Conservation (phyloP, 2,113 vertebrate species). For the Petromus typicus region DNA sequence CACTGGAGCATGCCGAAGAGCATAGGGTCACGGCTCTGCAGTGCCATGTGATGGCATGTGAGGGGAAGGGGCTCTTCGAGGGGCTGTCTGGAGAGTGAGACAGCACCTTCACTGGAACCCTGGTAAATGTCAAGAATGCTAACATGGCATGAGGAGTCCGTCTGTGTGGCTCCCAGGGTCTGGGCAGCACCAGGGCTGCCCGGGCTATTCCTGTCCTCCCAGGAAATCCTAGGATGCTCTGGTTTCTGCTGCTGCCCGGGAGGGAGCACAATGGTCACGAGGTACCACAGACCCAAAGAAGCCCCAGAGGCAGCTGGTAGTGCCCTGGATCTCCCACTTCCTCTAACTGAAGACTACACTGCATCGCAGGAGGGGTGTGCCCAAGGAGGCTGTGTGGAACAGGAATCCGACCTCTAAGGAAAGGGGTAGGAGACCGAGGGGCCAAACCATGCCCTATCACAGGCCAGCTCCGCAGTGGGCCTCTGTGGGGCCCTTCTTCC, state of each 20-base stretch:
- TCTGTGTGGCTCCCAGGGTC: not conserved
- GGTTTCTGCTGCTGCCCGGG: not conserved
- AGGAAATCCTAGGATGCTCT: not conserved
- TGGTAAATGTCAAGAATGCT: not conserved
- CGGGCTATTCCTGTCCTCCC: not conserved
- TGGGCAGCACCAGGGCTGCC: not conserved
- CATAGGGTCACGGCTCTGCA: accelerated
- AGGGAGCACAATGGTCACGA: not conserved
- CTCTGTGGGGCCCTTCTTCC: not conserved
- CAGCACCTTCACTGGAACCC: not conserved
- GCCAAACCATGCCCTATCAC: accelerated
- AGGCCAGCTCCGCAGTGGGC: accelerated
- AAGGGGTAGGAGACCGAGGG: not conserved
- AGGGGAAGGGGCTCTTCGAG: not conserved
- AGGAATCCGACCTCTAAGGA: not conserved
- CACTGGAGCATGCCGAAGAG: too few relatives aligned
- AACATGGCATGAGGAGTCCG: not conserved
- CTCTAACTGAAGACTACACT: not conserved
- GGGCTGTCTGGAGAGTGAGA: not conserved
- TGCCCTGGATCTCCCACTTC: not conserved
- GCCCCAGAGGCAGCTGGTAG: not conserved
- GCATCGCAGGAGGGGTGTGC: too few relatives aligned
- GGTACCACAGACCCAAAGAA: not conserved
- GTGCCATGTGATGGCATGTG: accelerated
- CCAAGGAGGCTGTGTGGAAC: accelerated